Evolutionary conservation across 2,888 invertebrate genomes (phyloP).

Genomic region (Synanthedon formicaeformis): DNA sequence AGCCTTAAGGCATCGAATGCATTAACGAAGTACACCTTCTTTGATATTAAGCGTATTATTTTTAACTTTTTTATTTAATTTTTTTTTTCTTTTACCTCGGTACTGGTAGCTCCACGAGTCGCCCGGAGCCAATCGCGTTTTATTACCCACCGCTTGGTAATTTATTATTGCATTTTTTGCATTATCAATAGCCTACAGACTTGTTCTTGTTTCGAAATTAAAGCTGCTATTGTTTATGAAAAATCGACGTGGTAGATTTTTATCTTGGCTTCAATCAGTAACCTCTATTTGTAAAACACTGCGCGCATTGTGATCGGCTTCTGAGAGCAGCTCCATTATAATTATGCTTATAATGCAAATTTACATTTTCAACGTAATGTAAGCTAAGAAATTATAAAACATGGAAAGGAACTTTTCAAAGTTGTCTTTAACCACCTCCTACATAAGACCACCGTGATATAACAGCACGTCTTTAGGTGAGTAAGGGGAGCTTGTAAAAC

Average conservation of each 20-base stretch:
- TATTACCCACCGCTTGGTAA: conserved; percentile 63
- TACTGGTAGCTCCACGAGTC: conserved; percentile 63
- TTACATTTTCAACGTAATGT: not conserved
- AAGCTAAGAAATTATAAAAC: too few species aligned
- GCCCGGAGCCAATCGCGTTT: conserved; percentile 66
- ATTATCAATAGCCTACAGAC: conserved; percentile 65
- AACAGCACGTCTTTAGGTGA: too few species aligned
- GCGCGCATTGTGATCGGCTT: not conserved
- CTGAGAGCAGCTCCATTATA: not conserved
- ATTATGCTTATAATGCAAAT: not conserved
- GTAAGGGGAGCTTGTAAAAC: too few species aligned
- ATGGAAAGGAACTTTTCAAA: too few species aligned
- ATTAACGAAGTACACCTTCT: conserved; percentile 67
- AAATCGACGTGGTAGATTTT: conserved; percentile 53
- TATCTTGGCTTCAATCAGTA: conserved; percentile 43
- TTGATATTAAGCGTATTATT: conserved; percentile 68
- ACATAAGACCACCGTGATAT: too few species aligned
- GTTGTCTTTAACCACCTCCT: too few species aligned
- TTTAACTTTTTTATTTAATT: conserved; percentile 25
- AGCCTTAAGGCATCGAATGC: conserved; percentile 62
- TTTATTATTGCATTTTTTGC: conserved; percentile 70
- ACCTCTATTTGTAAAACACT: conserved; percentile 2
- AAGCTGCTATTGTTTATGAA: conserved; percentile 69
- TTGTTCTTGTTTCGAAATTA: conserved; percentile 61
- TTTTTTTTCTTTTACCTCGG: conserved; percentile 36